Conservation (phyloP, 2,113 vertebrate species). For the Phasianus colchicus region DNA sequence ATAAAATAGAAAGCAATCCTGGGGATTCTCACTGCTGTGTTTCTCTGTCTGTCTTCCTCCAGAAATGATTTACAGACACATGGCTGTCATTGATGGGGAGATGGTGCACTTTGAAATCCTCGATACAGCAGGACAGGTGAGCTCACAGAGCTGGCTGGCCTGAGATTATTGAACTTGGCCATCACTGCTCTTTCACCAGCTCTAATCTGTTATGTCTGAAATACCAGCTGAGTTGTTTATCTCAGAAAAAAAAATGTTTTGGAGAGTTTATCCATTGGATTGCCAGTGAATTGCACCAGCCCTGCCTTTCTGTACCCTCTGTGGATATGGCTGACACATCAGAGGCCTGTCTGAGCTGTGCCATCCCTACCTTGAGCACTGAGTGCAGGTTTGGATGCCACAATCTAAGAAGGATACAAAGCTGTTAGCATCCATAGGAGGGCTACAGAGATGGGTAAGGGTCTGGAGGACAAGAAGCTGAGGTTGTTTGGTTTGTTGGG, state of each 20-base stretch:
- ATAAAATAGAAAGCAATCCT: no score
- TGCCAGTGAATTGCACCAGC: neutral
- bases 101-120: slow-evolving; percentile 83
- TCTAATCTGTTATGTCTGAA: rapidly evolving
- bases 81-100: slow-evolving; percentile 77
- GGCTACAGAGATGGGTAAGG: no score
- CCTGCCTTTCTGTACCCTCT: rapidly evolving
- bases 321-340: no score
- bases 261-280: neutral
- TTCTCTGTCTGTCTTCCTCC: neutral
- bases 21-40: rapidly evolving
- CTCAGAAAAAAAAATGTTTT: neutral
- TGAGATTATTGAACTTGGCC: rapidly evolving
- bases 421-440: no score
- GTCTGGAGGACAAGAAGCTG: no score
- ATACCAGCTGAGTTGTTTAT: rapidly evolving
- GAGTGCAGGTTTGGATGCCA: no score
- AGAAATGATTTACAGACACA: slow-evolving; percentile 86
- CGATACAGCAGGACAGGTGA: slow-evolving; percentile 83
- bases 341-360: no score
- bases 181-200: neutral
- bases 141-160: neutral
- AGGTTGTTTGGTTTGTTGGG: no score
- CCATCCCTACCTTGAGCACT: no score
- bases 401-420: no score